Base-by-base conservation (phyloP, 2,888 invertebrate species). In the Drosophila prolongata region DNA sequence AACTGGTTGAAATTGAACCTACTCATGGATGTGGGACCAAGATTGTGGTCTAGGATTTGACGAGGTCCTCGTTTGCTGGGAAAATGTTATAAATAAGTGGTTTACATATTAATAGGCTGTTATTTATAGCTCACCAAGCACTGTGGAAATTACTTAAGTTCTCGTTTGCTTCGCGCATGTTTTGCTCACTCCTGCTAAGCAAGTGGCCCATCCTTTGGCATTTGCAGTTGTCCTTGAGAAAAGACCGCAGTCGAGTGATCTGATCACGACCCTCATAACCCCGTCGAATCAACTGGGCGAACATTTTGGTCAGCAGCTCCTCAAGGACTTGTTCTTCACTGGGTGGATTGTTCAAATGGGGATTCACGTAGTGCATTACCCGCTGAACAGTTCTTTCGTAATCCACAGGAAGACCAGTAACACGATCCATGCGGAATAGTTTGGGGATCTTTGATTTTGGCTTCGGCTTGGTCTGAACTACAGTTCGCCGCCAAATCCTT, bases 331-430 rank as follows among this genome's bases (percentile, higher is more conserved):
- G 46, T 1, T 85, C 82, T 6, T 69, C 24, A 8, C 30, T 43
- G 0, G 40, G 46, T 3, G 16, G 37, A 4, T 9, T 35, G 0
- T 27, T n/a, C 8, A 77, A 44, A 10, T 80, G 59, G 0, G 84
- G 84, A 54, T 85, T 85, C 0, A 85, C 89, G 19, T 77, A 79
- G 27, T 58, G 60, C 87, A 85, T 89, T 10, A 85, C 77, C 11
- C 44, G 62, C 3, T 72, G 58, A 8, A 89, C 87, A 0, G 74
- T 89, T 1, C 49, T 70, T 47, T 85, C 82, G 35, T 85, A 85
- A 38, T 79, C 86, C 14, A 79, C 6, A 1, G 89, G 85, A 13
- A 84, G 35, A 1, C 82, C 89, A 0, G 87, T 89, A 6, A 8
- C 1, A 0, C 38, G 40, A 40, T 87, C 81, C 10, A 50, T 19